These are phyloP conservation scores for Magallana gigas DNA, from an alignment of 1,140 invertebrate species.

Conservation along the genomic window DNA sequence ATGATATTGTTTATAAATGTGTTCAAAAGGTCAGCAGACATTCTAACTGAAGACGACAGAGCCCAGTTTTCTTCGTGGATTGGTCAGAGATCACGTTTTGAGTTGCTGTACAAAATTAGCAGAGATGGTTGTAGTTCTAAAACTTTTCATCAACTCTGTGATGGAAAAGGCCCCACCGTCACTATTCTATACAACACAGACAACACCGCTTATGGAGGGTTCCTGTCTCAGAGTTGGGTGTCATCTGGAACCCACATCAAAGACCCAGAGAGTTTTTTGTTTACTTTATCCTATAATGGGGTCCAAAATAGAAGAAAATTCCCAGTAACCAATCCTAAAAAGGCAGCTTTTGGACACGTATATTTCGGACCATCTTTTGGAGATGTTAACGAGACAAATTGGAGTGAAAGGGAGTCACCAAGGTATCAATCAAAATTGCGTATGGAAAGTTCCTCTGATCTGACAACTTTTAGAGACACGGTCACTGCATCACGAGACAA, in stretches of 20 bases:
- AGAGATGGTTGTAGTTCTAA: slow-evolving; percentile 49
- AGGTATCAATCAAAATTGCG: too few species aligned
- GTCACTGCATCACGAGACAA: background rate
- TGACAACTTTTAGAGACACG: background rate
- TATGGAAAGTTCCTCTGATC: too few species aligned
- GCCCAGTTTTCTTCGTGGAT: background rate
- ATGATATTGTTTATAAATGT: too few species aligned
- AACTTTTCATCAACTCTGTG: slow-evolving; percentile 61
- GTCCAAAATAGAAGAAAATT: background rate
- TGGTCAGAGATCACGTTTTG: slow-evolving; percentile 13
- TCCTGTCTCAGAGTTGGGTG: slow-evolving; percentile 51
- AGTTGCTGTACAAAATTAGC: slow-evolving; percentile 53
- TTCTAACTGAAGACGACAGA: background rate
- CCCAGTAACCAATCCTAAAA: background rate
- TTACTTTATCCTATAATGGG: background rate
- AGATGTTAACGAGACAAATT: background rate
- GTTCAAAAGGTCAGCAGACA: background rate
- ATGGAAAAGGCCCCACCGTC: slow-evolving; percentile 60
- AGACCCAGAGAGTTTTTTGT: background rate
- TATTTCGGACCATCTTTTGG: background rate
- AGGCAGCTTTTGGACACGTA: background rate
- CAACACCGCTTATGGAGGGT: slow-evolving; percentile 61
- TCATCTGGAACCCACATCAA: background rate
- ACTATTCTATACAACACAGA: slow-evolving; percentile 58
- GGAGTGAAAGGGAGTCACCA: too few species aligned